A percentile compares a stretch with the other conserved stretches of the same genome.
Conservation (phyloP, 2,113 vertebrate genomes). For the Dasyurus viverrinus region DNA sequence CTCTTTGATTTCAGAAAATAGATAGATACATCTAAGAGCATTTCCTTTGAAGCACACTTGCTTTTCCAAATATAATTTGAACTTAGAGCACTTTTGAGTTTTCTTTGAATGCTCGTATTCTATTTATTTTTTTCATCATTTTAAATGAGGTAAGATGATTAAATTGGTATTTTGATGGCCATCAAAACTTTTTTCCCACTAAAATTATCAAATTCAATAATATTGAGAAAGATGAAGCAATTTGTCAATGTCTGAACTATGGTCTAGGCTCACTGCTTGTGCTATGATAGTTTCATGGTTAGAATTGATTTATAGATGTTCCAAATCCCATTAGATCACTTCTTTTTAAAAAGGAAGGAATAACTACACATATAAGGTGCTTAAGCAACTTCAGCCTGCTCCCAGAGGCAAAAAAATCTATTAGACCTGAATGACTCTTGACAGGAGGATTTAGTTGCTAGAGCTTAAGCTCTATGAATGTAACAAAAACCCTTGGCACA, state of each 20-base stretch:
- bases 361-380: background rate
- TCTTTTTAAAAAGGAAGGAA: background rate
- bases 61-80: background rate
- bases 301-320: background rate
- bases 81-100: background rate
- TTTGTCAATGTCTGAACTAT: background rate
- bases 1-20: background rate
- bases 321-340: background rate
- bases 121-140: background rate
- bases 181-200: background rate
- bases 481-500: background rate
- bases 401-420: too few species aligned
- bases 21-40: too few species aligned
- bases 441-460: background rate
- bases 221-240: background rate
- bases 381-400: background rate
- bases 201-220: background rate
- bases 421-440: background rate
- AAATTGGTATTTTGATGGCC: background rate
- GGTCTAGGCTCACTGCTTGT: background rate
- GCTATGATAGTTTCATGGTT: background rate
- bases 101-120: background rate
- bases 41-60: too few species aligned
- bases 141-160: background rate
- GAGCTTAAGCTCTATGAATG: background rate